Conservation (phyloP, 2,797 vertebrate species). For the Falco peregrinus region DNA sequence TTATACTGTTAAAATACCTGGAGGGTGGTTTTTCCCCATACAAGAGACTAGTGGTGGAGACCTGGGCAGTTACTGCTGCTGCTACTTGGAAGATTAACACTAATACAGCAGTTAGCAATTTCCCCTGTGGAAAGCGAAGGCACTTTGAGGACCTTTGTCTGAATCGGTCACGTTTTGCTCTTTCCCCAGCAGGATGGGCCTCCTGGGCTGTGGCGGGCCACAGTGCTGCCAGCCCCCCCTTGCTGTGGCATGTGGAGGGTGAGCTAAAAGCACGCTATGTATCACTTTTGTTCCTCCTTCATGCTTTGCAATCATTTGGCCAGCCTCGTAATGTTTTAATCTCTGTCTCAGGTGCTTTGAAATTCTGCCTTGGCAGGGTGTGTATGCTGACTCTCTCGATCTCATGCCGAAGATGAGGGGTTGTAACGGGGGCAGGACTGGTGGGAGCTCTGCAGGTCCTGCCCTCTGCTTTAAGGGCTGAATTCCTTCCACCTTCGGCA, state of each 20-base stretch:
- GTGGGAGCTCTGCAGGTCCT: background rate
- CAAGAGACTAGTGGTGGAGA: background rate
- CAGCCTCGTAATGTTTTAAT: background rate
- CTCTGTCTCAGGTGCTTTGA: background rate
- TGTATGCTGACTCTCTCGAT: no score
- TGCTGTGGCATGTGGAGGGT: rapidly evolving
- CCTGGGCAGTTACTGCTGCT: rapidly evolving
- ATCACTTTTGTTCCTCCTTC: background rate
- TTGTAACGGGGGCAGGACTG: background rate
- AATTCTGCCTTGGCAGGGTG: background rate
- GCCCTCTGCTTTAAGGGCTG: background rate
- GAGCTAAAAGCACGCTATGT: rapidly evolving
- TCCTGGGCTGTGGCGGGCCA: background rate
- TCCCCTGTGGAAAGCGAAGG: background rate
- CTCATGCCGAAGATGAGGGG: rapidly evolving
- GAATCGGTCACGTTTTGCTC: rapidly evolving
- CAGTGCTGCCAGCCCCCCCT: background rate
- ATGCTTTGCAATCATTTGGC: rapidly evolving
- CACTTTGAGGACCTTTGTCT: background rate
- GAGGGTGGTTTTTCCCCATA: background rate
- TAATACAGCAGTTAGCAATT: rapidly evolving
- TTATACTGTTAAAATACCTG: background rate
- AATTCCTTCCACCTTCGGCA: background rate
- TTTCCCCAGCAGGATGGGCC: no score
- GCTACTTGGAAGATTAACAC: rapidly evolving